A percentile compares a stretch with the other conserved stretches of the same genome.
phyloP scores from a whole-genome alignment of 2,888 invertebrate species.

The Polyommatus iphigenia region DNA sequence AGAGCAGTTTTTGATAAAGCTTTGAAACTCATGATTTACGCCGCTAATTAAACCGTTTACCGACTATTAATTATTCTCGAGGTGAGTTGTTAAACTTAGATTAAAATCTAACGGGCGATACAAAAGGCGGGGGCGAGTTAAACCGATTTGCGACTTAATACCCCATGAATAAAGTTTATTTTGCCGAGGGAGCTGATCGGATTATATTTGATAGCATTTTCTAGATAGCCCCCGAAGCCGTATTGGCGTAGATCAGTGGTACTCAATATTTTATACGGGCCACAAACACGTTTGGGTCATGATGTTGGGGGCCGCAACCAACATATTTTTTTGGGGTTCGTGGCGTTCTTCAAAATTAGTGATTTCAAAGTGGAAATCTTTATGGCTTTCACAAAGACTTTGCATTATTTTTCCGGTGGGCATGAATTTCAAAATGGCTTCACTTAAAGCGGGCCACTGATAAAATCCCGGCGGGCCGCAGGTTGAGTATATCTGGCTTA shows the following conservation, averaged over 20 bases:
- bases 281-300: too few species aligned
- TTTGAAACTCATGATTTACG: not conserved
- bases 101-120: slow-evolving; percentile 27
- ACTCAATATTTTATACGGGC: too few species aligned
- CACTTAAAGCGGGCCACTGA: too few species aligned
- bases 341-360: too few species aligned
- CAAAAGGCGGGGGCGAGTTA: not conserved
- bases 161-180: not conserved
- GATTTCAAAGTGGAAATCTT: too few species aligned
- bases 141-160: slow-evolving; percentile 1
- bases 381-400: too few species aligned
- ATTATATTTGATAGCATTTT: slow-evolving; percentile 17
- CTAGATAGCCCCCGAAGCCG: not conserved
- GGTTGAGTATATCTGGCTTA: not conserved
- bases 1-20: not conserved
- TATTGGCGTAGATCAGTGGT: not conserved
- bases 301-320: too few species aligned
- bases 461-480: too few species aligned
- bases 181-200: not conserved
- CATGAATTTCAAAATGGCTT: too few species aligned
- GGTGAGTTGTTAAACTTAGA: slow-evolving; percentile 24
- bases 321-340: too few species aligned
- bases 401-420: too few species aligned
- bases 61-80: slow-evolving; percentile 11
- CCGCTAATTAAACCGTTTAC: slow-evolving; percentile 2